Conservation (phyloP, 1,140 invertebrate genomes). For the Samia ricini region DNA sequence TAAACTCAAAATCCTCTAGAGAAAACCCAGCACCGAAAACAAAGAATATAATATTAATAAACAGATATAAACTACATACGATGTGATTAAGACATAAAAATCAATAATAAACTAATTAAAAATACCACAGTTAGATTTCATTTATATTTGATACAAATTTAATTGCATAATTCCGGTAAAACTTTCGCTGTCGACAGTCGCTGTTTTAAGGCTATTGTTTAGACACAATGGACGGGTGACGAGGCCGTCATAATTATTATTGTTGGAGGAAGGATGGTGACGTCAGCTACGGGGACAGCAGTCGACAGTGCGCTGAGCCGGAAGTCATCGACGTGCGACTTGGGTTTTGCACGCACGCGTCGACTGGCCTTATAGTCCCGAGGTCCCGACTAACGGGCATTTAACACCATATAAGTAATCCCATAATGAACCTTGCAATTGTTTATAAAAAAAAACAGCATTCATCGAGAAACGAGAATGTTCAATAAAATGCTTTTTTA, state of each 20-base stretch:
- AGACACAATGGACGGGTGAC: conserved; percentile 46
- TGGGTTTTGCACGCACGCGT: neutral
- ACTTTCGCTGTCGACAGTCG: conserved; percentile 39
- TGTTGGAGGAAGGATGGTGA: conserved; percentile 42
- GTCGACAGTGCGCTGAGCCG: conserved; percentile 12
- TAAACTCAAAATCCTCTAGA: too few relatives aligned
- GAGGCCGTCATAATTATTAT: conserved; percentile 14
- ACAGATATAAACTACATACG: too few relatives aligned
- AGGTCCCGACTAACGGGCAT: neutral
- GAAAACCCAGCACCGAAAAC: too few relatives aligned
- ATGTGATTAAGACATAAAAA: too few relatives aligned
- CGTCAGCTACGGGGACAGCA: conserved; percentile 31
- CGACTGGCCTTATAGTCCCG: too few relatives aligned
- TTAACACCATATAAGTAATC: neutral
- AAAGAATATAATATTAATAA: too few relatives aligned
- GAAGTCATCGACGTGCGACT: conserved; percentile 5
- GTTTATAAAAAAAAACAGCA: too few relatives aligned
- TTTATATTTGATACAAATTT: neutral
- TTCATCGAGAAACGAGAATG: too few relatives aligned
- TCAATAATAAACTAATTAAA: too few relatives aligned
- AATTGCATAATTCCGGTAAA: conserved; percentile 17
- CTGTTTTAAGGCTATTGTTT: conserved; percentile 48
- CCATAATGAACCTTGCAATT: neutral
- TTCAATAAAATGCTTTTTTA: too few relatives aligned
- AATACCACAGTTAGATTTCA: conserved; percentile 2